Evolutionary conservation across 2,797 vertebrate species (phyloP).

Genomic region (Scleropages formosus): DNA sequence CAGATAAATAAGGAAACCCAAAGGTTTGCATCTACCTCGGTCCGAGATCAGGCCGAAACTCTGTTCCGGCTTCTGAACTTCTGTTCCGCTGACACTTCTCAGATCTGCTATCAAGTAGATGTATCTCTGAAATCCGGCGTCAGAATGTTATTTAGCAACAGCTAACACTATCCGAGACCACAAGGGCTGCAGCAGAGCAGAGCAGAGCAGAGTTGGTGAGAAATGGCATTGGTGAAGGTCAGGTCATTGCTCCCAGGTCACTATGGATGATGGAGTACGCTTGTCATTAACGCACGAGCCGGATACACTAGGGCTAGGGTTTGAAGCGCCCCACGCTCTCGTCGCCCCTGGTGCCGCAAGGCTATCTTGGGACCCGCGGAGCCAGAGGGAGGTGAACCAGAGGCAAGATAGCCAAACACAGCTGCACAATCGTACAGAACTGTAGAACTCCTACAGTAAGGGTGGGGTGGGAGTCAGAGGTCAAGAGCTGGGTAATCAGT

Average conservation of each 20-base stretch:
- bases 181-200: neutral
- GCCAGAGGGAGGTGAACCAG: neutral
- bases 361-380: slow-evolving; percentile 19
- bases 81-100: too few species aligned
- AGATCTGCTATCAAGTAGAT: neutral
- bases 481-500: slow-evolving; percentile 60
- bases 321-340: neutral
- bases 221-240: neutral
- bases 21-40: too few species aligned
- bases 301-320: slow-evolving; percentile 2
- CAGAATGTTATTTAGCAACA: neutral
- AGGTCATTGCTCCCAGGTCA: neutral
- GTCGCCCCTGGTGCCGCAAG: neutral
- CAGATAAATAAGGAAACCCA: too few species aligned
- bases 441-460: slow-evolving; percentile 23
- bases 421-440: slow-evolving; percentile 1
- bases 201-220: neutral
- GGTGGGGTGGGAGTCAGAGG: slow-evolving; percentile 58
- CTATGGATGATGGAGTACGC: neutral
- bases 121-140: neutral
- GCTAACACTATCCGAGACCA: neutral
- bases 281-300: slow-evolving; percentile 4
- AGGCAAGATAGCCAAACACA: slow-evolving; percentile 11
- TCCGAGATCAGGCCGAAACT: too few species aligned
- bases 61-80: too few species aligned